Evolutionary conservation across 2,888 invertebrate genomes (phyloP).

Genomic region (Gandaritis pyraliata): DNA sequence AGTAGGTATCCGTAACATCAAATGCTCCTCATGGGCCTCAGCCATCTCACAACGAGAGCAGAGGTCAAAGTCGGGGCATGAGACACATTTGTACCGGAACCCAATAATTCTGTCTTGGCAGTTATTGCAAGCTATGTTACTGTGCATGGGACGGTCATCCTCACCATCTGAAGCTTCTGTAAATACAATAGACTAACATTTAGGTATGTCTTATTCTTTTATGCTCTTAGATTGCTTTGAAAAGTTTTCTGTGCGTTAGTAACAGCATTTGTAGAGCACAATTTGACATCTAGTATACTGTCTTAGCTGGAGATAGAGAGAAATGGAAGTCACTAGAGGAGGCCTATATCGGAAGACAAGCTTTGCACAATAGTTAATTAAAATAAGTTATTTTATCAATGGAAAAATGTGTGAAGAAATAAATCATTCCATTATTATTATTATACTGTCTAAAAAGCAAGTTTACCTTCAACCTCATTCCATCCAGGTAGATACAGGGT

Average conservation of each 20-base stretch:
- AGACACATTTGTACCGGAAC: conserved; percentile 92
- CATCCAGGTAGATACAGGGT: conserved; percentile 60
- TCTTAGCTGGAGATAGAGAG: too few relatives aligned
- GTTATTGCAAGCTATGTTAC: conserved; percentile 88
- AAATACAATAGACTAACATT: conserved; percentile 1
- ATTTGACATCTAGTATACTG: too few relatives aligned
- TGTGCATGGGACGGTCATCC: conserved; percentile 58
- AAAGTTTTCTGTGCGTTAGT: background rate
- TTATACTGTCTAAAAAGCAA: background rate
- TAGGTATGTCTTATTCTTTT: background rate
- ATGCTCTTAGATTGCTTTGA: background rate
- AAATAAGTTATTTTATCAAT: too few relatives aligned
- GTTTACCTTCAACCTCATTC: conserved; percentile 52
- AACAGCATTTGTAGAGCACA: too few relatives aligned
- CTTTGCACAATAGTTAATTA: too few relatives aligned
- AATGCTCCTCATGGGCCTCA: conserved; percentile 88
- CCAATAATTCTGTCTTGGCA: conserved; percentile 88
- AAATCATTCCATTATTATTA: too few relatives aligned
- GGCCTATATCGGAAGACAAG: too few relatives aligned
- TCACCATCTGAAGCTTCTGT: conserved; percentile 38
- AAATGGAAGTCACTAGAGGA: too few relatives aligned
- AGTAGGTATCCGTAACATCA: conserved; percentile 88
- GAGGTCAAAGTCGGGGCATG: conserved; percentile 92
- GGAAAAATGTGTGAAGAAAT: too few relatives aligned
- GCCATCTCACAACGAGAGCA: conserved; percentile 89